Base-by-base conservation (phyloP, 1,140 invertebrate genomes). In the Conopomorpha cramerella region DNA sequence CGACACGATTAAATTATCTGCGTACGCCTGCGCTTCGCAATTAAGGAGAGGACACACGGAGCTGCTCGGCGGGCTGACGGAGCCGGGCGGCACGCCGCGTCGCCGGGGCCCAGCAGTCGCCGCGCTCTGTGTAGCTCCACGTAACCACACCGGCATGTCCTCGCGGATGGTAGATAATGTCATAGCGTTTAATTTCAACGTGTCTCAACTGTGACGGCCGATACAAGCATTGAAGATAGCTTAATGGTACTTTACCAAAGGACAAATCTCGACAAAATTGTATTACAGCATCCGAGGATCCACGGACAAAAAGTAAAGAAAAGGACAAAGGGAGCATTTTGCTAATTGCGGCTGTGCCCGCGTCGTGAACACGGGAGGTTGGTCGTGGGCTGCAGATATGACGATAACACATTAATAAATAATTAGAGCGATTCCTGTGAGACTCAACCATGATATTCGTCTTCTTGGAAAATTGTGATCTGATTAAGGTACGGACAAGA, bases 391-490 rank as follows among this genome's bases (percentile, higher is more conserved):
- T 62, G 58, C 45, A 71, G 68, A 76, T 76, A 73, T 76, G 68
- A 76, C 55, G 71, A 76, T 76, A 76, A 76, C 66, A 73, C 71
- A 76, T 73, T 76, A 68, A 73, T 76, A 76, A 76, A 76, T 76
- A 76, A 76, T 76, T 76, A 76, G 71, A 76, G 68, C 58, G 60
- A 76, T 67, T 72, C 73, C 73, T 76, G 71, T 76, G 73, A 71
- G 62, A 68, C 64, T 65, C 60, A 70, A 66, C 61, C 71, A 68
- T 76, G 71, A 76, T 76, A 76, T 76, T 76, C 73, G 55, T 46
- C 49, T 76, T 76, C 68, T 66, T 43, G 46, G 71, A 76, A 76
- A 43, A 41, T 57, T 49, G 46, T 52, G 51, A 76, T 76, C 66
- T 64, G 65, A 68, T 73, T 76, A 71, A 59, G 45, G 53, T 43